A percentile compares a stretch with the other conserved stretches of the same genome.
Conservation (phyloP, 2,113 vertebrate species). For the Otis tarda region DNA sequence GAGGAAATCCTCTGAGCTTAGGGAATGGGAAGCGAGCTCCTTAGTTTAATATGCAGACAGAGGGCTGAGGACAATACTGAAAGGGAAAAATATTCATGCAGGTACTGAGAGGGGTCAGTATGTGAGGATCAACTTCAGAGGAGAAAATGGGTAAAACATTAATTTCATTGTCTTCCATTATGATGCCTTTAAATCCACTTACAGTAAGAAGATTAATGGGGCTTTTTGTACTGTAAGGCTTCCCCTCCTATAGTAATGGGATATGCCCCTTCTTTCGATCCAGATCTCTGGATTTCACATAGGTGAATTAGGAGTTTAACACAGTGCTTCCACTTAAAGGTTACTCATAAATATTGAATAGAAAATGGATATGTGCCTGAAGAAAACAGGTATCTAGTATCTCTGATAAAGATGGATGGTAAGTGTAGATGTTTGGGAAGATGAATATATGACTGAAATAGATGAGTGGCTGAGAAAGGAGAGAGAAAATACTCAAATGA, state of each 20-base stretch:
- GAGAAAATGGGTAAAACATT: neutral
- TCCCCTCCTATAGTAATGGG: neutral
- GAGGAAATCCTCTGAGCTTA: constrained; percentile 37
- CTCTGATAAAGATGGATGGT: neutral
- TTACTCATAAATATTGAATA: neutral
- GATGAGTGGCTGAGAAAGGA: neutral
- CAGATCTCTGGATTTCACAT: neutral
- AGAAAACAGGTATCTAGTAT: neutral
- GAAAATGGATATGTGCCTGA: neutral
- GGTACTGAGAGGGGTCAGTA: neutral
- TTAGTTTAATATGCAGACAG: neutral
- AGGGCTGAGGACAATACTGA: neutral
- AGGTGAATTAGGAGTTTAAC: neutral
- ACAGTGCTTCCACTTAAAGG: neutral
- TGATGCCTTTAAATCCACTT: neutral
- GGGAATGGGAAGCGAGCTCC: neutral
- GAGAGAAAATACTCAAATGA: neutral
- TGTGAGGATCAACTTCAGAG: neutral
- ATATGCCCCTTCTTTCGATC: neutral
- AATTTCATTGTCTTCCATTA: neutral
- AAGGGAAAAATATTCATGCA: neutral
- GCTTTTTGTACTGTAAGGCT: rapidly evolving
- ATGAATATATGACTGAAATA: neutral
- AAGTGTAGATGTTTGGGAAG: neutral
- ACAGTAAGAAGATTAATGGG: neutral